Conservation (phyloP, 2,113 vertebrate genomes). For the Podiceps cristatus region DNA sequence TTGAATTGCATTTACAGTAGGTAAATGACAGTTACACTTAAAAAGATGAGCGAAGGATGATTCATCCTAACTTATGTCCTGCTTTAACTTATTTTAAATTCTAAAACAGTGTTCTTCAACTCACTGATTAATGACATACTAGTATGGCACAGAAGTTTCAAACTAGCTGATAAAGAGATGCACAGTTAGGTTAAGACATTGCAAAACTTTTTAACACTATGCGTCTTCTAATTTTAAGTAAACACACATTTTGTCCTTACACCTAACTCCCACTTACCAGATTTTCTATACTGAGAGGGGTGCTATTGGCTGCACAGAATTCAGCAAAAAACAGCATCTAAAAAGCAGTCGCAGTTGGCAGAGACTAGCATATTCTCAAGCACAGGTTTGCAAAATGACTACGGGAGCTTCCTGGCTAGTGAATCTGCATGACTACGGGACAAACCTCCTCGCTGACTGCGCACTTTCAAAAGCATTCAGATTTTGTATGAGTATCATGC, state of each 20-base stretch:
- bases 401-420: not conserved
- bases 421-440: not conserved
- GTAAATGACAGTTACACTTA: slow-evolving; percentile 15
- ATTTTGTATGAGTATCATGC: not conserved
- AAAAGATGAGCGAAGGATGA: slow-evolving; percentile 46
- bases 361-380: slow-evolving; percentile 10
- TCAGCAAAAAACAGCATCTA: slow-evolving; percentile 1
- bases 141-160: slow-evolving; percentile 4
- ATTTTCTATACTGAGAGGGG: slow-evolving; percentile 48
- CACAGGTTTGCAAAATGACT: slow-evolving; percentile 7
- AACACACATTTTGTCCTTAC: slow-evolving; percentile 65
- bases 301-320: slow-evolving; percentile 15
- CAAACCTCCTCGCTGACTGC: not conserved
- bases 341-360: not conserved
- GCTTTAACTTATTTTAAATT: slow-evolving; percentile 27
- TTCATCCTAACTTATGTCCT: slow-evolving; percentile 47
- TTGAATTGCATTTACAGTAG: not conserved
- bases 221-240: slow-evolving; percentile 64
- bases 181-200: slow-evolving; percentile 40
- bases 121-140: slow-evolving; percentile 6
- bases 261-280: slow-evolving; percentile 72
- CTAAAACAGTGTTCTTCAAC: not conserved
- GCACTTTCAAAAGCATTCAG: slow-evolving; percentile 8
- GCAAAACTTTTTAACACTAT: slow-evolving; percentile 44
- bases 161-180: slow-evolving; percentile 40